Conservation (phyloP, 2,888 invertebrate genomes). For the Graphium colonna region DNA sequence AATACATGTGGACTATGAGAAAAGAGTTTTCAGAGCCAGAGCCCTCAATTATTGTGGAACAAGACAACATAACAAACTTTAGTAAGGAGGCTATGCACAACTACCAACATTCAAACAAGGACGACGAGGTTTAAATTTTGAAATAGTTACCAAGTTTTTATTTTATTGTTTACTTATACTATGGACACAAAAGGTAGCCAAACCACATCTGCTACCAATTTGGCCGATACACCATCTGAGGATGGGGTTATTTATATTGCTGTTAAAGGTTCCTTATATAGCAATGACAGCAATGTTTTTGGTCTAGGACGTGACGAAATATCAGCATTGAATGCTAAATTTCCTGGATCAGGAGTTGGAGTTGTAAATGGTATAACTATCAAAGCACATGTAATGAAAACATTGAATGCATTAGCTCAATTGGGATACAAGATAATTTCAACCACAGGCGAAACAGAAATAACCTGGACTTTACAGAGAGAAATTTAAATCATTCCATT, state of each 20-base stretch:
- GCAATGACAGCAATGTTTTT: conserved; percentile 86
- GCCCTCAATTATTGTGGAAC: conserved; percentile 82
- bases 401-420: conserved; percentile 87
- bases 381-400: conserved; percentile 83
- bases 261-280: conserved; percentile 89
- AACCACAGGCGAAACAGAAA: conserved; percentile 89
- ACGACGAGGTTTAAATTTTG: conserved; percentile 64
- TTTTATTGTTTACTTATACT: conserved; percentile 34
- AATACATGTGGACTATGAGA: conserved; percentile 96
- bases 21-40: conserved; percentile 92
- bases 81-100: conserved; percentile 80
- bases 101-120: conserved; percentile 63
- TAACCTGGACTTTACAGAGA: conserved; percentile 91
- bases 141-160: conserved; percentile 26
- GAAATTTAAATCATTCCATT: conserved; percentile 77
- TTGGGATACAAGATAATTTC: conserved; percentile 88
- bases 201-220: conserved; percentile 48
- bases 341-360: conserved; percentile 79
- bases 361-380: conserved; percentile 87
- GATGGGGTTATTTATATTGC: conserved; percentile 86
- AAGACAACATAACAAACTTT: conserved; percentile 82
- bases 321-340: conserved; percentile 85
- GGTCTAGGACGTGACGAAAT: conserved; percentile 86
- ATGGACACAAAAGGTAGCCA: conserved; percentile 67
- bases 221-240: conserved; percentile 49